Evolutionary conservation across 2,797 vertebrate species (phyloP).

Genomic region (Sebastes jordani): DNA sequence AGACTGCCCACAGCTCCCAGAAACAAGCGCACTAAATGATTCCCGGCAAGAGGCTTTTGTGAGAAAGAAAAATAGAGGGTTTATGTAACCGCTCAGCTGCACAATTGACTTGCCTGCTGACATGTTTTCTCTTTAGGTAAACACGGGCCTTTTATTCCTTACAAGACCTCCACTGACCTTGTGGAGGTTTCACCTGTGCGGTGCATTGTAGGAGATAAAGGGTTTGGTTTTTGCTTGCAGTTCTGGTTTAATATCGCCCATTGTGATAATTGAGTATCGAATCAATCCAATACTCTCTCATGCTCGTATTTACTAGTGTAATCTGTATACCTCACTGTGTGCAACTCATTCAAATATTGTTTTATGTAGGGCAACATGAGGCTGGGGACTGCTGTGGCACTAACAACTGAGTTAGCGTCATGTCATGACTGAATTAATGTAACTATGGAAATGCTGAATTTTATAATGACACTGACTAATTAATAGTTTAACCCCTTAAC

Average conservation of each 20-base stretch:
- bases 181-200: background rate
- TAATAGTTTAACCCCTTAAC: too few relatives aligned
- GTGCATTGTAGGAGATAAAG: background rate
- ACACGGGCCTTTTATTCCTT: constrained; percentile 56
- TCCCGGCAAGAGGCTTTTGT: constrained; percentile 68
- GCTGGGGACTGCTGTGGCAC: background rate
- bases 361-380: constrained; percentile 4
- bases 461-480: constrained; percentile 32
- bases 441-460: constrained; percentile 35
- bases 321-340: constrained; percentile 1
- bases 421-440: constrained; percentile 32
- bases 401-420: background rate
- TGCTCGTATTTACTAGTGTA: background rate
- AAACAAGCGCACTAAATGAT: constrained; percentile 66
- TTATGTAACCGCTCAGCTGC: constrained; percentile 68
- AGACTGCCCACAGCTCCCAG: constrained; percentile 53
- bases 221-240: background rate
- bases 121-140: constrained; percentile 61
- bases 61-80: constrained; percentile 57
- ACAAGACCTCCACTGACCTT: constrained; percentile 62
- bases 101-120: constrained; percentile 61
- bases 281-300: background rate
- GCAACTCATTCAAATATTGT: constrained; percentile 16
- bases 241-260: background rate
- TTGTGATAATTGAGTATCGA: background rate